phyloP scores from a whole-genome alignment of 2,113 vertebrate genomes.

The Glaucidium brasilianum region DNA sequence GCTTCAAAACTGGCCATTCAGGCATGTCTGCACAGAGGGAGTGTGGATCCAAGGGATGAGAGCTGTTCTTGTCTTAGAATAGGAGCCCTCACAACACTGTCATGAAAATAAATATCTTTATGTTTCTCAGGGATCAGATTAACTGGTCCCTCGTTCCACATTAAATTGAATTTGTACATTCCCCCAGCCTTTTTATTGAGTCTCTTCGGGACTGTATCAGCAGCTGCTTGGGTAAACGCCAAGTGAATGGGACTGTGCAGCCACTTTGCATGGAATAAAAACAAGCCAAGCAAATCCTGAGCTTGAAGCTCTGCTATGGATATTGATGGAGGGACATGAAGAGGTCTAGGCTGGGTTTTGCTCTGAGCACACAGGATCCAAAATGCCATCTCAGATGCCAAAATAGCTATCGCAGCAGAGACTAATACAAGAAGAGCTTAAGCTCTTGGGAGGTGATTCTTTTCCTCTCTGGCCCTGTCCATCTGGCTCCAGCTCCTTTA shows the following conservation, averaged over 20 bases:
- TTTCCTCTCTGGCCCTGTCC: not conserved
- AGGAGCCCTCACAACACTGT: not conserved
- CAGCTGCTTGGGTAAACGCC: conserved; percentile 42
- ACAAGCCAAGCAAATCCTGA: not conserved
- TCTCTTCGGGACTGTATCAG: not conserved
- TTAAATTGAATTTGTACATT: conserved; percentile 23
- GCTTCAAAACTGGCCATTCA: not conserved
- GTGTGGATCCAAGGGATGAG: not conserved
- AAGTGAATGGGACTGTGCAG: not conserved
- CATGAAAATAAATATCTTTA: not conserved
- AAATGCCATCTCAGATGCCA: not conserved
- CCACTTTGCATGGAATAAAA: not conserved
- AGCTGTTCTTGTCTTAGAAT: not conserved
- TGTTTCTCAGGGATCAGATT: not conserved
- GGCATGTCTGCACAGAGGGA: not conserved
- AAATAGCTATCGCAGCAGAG: not conserved
- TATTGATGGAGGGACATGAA: not conserved
- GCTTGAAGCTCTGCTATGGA: not conserved
- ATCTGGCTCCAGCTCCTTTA: not conserved
- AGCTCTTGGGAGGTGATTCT: not conserved
- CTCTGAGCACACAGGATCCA: not conserved
- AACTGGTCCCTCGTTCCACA: not conserved
- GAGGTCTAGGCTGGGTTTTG: not conserved
- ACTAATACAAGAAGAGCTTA: not conserved
- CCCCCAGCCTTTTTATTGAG: not conserved